A percentile compares a stretch with the other conserved stretches of the same genome.
Conservation (phyloP, 2,888 invertebrate genomes). For the Beris chalybata region DNA sequence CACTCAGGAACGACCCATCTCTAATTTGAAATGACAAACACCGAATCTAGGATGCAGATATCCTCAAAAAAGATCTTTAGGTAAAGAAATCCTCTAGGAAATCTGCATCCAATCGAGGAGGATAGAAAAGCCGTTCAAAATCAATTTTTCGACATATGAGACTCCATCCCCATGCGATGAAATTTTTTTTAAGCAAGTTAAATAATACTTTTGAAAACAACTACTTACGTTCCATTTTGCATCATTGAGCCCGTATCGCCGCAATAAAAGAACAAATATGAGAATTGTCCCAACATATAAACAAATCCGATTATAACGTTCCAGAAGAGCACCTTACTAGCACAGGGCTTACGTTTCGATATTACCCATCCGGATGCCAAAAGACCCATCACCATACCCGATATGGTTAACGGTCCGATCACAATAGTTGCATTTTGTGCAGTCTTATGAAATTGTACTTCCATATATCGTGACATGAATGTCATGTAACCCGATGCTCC, state of each 20-base stretch:
- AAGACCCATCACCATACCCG: constrained; percentile 65
- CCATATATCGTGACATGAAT: constrained; percentile 73
- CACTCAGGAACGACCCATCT: no score
- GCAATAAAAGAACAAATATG: constrained; percentile 63
- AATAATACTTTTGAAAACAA: no score
- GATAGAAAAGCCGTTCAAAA: no score
- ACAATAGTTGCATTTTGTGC: constrained; percentile 68
- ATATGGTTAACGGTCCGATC: constrained; percentile 63
- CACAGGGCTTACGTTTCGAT: constrained; percentile 63
- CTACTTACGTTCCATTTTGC: constrained; percentile 44
- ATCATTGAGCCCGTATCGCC: constrained; percentile 48
- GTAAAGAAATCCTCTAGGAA: no score
- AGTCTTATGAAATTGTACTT: constrained; percentile 70
- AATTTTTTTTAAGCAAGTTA: no score
- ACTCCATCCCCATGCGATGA: no score
- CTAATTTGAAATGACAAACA: no score
- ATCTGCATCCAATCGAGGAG: no score
- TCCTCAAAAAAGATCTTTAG: no score
- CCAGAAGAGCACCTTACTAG: constrained; percentile 64
- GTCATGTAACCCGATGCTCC: constrained; percentile 69
- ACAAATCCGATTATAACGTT: constrained; percentile 63
- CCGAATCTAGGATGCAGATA: no score
- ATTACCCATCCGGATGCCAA: constrained; percentile 63
- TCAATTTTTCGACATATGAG: no score
- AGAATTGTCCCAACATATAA: constrained; percentile 60